Percentiles rank a stretch among this genome's conserved stretches.
Conservation (phyloP, 2,797 vertebrate genomes). For the Gobionotothen gibberifrons region DNA sequence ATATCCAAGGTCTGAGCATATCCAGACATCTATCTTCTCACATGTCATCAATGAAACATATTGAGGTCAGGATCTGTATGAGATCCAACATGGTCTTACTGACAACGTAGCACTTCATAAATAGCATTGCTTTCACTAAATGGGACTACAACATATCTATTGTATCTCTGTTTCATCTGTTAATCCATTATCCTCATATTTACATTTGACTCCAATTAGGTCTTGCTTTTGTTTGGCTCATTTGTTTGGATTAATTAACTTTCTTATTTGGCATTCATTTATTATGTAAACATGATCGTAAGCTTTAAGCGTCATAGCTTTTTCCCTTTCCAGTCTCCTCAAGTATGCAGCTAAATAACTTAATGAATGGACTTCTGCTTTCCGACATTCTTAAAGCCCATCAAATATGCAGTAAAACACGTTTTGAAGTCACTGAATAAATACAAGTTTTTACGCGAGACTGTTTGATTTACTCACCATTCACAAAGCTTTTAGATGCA, state of each 20-base stretch:
- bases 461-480: background rate
- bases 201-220: too few relatives aligned
- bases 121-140: background rate
- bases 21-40: constrained; percentile 53
- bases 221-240: too few relatives aligned
- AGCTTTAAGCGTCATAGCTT: constrained; percentile 13
- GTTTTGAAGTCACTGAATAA: background rate
- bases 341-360: background rate
- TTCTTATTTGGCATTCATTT: constrained; percentile 1
- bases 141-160: background rate
- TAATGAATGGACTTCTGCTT: too few relatives aligned
- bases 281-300: background rate
- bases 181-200: too few relatives aligned
- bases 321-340: constrained; percentile 2
- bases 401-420: background rate
- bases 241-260: too few relatives aligned
- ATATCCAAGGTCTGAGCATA: constrained; percentile 40
- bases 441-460: background rate
- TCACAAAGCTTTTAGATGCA: background rate
- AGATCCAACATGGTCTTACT: constrained; percentile 17
- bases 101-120: background rate
- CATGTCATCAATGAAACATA: constrained; percentile 43
- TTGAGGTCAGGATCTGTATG: constrained; percentile 5
- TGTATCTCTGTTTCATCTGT: too few relatives aligned
- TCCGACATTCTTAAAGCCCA: background rate